Evolutionary conservation across 2,797 vertebrate genomes (phyloP).

Genomic region (Melopsittacus undulatus): DNA sequence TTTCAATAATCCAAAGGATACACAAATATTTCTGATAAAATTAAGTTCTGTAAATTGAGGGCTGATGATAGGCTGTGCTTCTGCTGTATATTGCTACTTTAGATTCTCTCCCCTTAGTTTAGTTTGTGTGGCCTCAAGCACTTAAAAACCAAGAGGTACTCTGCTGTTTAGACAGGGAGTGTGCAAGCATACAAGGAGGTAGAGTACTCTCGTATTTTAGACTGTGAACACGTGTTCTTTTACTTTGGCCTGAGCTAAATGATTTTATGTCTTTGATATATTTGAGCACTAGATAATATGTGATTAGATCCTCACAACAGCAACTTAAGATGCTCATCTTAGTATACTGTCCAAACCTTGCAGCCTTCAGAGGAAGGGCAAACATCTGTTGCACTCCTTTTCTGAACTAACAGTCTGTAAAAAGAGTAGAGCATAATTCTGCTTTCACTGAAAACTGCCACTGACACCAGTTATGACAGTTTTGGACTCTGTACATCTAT

Average conservation of each 20-base stretch:
- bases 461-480: accelerated
- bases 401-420: neutral
- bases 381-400: neutral
- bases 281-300: neutral
- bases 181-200: neutral
- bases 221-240: neutral
- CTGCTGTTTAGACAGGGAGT: neutral
- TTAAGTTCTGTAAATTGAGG: neutral
- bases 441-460: neutral
- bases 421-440: neutral
- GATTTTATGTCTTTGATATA: neutral
- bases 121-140: neutral
- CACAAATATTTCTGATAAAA: neutral
- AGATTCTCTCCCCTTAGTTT: neutral
- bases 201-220: neutral
- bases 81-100: neutral
- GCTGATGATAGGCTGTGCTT: neutral
- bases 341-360: neutral
- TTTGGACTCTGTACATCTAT: neutral
- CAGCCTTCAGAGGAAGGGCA: neutral
- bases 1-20: neutral
- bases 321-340: neutral
- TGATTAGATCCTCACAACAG: neutral
- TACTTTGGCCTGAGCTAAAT: neutral
- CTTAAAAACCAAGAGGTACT: neutral